A percentile compares a stretch with the other conserved stretches of the same genome.
phyloP scores from a whole-genome alignment of 2,113 vertebrate species.

The Pteruthius melanotis region DNA sequence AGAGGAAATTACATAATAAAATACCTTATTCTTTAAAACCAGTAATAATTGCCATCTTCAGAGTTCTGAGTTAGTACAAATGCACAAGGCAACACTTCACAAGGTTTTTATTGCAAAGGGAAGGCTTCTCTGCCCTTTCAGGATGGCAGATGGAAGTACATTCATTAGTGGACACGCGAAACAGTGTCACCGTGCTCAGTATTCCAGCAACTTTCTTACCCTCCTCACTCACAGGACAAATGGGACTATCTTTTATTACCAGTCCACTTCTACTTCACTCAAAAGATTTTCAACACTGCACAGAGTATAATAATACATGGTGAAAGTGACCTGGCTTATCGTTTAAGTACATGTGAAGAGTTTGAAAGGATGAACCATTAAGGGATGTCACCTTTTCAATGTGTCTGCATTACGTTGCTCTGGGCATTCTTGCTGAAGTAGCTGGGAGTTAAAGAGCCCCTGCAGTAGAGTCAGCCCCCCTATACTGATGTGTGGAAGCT shows the following conservation, averaged over 20 bases:
- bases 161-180: background rate
- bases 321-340: background rate
- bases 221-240: background rate
- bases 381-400: background rate
- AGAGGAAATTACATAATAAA: conserved; percentile 31
- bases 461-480: background rate
- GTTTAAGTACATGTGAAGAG: background rate
- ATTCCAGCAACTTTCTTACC: background rate
- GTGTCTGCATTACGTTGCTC: background rate
- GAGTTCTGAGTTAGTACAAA: background rate
- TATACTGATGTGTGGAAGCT: background rate
- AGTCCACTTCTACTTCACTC: background rate
- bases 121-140: background rate
- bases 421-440: background rate
- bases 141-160: background rate
- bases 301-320: background rate
- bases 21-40: background rate
- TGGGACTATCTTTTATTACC: background rate
- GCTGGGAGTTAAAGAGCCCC: background rate
- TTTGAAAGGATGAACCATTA: background rate
- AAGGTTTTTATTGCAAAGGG: background rate
- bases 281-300: background rate
- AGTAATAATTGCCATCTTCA: background rate
- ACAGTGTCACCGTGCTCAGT: background rate
- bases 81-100: background rate